A percentile compares a stretch with the other conserved stretches of the same genome.
Evolutionary conservation across 2,888 invertebrate genomes (phyloP).

Genomic region (Mimachlamys varia): DNA sequence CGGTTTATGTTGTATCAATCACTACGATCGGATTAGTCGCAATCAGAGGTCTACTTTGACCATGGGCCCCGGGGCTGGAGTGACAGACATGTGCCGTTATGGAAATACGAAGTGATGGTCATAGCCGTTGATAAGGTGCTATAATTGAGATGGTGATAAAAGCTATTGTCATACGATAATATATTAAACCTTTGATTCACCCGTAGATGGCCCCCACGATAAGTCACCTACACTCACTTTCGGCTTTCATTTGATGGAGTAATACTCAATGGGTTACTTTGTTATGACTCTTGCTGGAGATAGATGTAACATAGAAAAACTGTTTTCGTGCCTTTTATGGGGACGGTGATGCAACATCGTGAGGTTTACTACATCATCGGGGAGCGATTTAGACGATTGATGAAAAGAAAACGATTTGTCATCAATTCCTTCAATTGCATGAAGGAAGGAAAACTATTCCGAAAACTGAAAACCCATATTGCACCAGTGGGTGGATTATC

Average conservation of each 20-base stretch:
- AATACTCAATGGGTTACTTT: slow-evolving; percentile 10
- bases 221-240: not conserved
- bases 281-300: not conserved
- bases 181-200: slow-evolving; percentile 12
- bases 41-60: not conserved
- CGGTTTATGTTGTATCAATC: slow-evolving; percentile 17
- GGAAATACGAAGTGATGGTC: slow-evolving; percentile 7
- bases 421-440: slow-evolving; percentile 12
- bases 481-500: not conserved
- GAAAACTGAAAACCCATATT: not conserved
- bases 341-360: not conserved
- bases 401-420: slow-evolving; percentile 19
- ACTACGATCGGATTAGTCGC: not conserved
- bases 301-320: not conserved
- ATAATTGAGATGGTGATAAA: slow-evolving; percentile 19
- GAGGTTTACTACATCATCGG: slow-evolving; percentile 23
- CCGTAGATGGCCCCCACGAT: not conserved
- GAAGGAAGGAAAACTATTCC: not conserved
- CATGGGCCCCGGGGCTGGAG: not conserved
- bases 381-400: slow-evolving; percentile 16
- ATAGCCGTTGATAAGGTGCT: not conserved
- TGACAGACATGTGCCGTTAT: slow-evolving; percentile 3
- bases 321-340: slow-evolving; percentile 9
- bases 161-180: not conserved
- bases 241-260: slow-evolving; percentile 10